Conservation (phyloP, 2,797 vertebrate species). For the Enteromius viviparus region DNA sequence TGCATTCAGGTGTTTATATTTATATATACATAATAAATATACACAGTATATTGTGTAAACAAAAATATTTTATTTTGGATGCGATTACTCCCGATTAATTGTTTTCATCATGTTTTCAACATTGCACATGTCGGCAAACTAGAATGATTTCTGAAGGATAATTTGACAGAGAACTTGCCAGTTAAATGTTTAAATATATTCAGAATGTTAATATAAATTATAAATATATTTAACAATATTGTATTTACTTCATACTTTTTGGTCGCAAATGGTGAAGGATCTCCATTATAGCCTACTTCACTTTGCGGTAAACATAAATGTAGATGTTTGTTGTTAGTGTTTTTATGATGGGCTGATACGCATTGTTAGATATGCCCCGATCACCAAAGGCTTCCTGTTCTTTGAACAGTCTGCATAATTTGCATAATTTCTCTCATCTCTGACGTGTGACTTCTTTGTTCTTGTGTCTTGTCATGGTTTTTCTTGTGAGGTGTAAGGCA, state of each 20-base stretch:
- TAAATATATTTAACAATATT: neutral
- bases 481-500: neutral
- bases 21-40: no score
- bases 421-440: constrained; percentile 36
- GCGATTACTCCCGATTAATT: no score
- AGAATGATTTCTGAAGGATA: neutral
- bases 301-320: neutral
- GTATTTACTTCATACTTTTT: neutral
- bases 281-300: neutral
- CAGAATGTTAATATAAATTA: neutral
- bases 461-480: neutral
- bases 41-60: no score
- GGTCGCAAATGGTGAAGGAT: neutral
- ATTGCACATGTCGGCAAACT: no score
- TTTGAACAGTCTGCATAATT: constrained; percentile 44
- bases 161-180: neutral
- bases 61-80: no score
- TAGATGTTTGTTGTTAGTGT: neutral
- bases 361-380: constrained; percentile 6
- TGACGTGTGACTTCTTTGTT: constrained; percentile 34
- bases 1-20: no score
- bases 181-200: neutral
- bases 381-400: constrained; percentile 56
- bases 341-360: neutral
- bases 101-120: neutral